A percentile compares a stretch with the other conserved stretches of the same genome.
These are phyloP conservation scores for Ostrea edulis DNA, from an alignment of 1,140 invertebrate genomes.

Conservation along the genomic window DNA sequence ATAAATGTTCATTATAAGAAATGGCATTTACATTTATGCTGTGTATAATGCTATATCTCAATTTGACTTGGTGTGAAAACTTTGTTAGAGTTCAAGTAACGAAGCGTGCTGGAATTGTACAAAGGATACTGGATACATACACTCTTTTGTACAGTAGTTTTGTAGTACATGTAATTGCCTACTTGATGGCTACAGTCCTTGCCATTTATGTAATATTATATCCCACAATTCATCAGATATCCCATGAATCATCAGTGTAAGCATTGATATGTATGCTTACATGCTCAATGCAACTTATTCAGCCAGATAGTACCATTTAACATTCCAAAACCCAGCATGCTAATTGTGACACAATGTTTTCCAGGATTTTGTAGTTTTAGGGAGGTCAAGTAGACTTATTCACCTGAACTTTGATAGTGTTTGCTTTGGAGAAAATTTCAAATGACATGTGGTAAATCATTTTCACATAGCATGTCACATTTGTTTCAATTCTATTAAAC, in stretches of 20 bases:
- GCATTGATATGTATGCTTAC: neutral
- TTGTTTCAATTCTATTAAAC: too few relatives aligned
- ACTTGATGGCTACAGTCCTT: neutral
- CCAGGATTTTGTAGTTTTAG: neutral
- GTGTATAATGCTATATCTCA: neutral
- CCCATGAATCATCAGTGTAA: slow-evolving; percentile 3
- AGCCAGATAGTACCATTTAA: slow-evolving; percentile 9
- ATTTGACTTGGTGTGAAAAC: neutral
- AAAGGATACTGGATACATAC: neutral
- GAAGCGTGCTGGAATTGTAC: neutral
- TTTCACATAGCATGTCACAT: neutral
- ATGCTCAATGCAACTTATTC: neutral
- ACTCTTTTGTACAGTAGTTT: neutral
- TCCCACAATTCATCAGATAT: slow-evolving; percentile 14
- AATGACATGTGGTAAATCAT: neutral
- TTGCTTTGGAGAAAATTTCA: too few relatives aligned
- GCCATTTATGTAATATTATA: neutral
- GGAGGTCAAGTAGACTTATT: neutral
- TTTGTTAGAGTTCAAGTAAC: neutral
- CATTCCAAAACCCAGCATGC: neutral
- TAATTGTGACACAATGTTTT: neutral
- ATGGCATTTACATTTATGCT: slow-evolving; percentile 16
- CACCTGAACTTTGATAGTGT: too few relatives aligned
- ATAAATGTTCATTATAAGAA: neutral
- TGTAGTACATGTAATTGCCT: neutral